phyloP scores from a whole-genome alignment of 1,140 invertebrate species.

The Gerris buenoi region DNA sequence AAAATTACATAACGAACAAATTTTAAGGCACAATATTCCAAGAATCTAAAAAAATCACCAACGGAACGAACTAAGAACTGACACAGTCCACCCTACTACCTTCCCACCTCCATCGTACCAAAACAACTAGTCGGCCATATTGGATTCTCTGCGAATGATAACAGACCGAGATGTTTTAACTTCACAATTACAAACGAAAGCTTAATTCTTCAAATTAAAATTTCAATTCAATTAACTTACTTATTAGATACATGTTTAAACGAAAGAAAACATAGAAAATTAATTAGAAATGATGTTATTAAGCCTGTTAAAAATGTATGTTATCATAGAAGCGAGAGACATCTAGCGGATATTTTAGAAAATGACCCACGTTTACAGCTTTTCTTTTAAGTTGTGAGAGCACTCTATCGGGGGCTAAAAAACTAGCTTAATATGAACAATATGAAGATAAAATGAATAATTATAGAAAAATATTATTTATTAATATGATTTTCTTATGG shows the following conservation, averaged over 20 bases:
- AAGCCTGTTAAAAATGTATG: neutral
- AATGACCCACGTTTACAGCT: too few species aligned
- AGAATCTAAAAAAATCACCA: neutral
- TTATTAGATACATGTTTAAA: too few species aligned
- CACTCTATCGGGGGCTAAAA: too few species aligned
- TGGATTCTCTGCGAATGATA: constrained; percentile 19
- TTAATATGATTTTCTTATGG: too few species aligned
- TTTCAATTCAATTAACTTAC: too few species aligned
- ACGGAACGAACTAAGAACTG: neutral
- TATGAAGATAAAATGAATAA: too few species aligned
- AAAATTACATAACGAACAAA: neutral
- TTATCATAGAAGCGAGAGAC: neutral
- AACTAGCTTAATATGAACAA: too few species aligned
- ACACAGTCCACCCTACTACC: neutral
- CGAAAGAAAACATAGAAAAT: too few species aligned
- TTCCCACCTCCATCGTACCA: neutral
- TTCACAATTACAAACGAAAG: neutral
- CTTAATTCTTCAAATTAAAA: neutral
- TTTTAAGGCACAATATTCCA: neutral
- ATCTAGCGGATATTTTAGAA: neutral
- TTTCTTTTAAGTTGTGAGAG: too few species aligned
- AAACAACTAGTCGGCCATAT: constrained; percentile 31
- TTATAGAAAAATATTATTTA: too few species aligned
- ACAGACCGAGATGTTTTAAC: constrained; percentile 4
- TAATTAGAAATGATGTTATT: neutral